A percentile compares a stretch with the other conserved stretches of the same genome.
phyloP scores from a whole-genome alignment of 2,797 vertebrate genomes.

The Buceros bicornis region DNA sequence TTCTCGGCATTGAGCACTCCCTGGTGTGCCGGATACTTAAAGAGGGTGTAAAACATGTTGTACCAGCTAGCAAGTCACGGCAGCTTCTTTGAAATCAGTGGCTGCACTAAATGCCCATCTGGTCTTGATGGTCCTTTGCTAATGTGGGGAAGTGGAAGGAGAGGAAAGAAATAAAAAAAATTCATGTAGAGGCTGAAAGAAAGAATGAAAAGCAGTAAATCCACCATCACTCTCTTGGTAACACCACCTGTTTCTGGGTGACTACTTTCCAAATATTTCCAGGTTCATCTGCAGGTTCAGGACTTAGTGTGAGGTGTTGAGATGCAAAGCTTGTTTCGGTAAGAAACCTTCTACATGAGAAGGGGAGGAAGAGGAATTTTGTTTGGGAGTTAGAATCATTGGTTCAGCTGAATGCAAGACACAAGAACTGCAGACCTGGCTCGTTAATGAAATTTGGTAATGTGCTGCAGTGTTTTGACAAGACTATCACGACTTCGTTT shows the following conservation, averaged over 20 bases:
- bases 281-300: background rate
- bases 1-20: background rate
- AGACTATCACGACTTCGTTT: background rate
- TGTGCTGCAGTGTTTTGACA: background rate
- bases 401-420: background rate
- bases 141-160: background rate
- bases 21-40: background rate
- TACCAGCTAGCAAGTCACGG: background rate
- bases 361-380: background rate
- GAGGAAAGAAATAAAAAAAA: background rate
- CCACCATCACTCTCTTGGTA: background rate
- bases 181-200: background rate
- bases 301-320: background rate
- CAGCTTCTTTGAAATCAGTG: background rate
- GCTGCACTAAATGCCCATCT: background rate
- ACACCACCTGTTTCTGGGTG: background rate
- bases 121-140: background rate
- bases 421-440: background rate
- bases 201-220: background rate
- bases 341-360: background rate
- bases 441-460: background rate
- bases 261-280: background rate
- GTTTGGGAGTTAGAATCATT: background rate
- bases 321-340: background rate
- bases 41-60: background rate